Evolutionary conservation across 2,113 vertebrate species (phyloP).

Genomic region (Psittacus erithacus): DNA sequence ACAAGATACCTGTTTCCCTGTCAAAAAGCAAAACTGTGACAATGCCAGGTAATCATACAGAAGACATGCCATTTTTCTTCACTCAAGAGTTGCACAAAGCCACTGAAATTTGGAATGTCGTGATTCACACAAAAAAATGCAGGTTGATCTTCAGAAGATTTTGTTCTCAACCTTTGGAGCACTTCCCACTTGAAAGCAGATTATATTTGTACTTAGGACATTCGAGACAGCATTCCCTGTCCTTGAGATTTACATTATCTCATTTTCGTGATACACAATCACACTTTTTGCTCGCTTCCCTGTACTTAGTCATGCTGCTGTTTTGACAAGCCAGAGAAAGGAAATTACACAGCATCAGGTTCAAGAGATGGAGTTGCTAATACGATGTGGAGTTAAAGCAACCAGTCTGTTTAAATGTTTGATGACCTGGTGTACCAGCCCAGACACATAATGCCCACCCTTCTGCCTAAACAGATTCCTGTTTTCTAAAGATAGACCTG

Average conservation of each 20-base stretch:
- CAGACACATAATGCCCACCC: not conserved
- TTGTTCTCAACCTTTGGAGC: slow-evolving; percentile 22
- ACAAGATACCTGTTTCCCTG: not conserved
- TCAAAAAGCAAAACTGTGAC: not conserved
- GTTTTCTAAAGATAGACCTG: not conserved
- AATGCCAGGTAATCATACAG: not conserved
- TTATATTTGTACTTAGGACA: not conserved
- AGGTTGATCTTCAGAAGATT: not conserved
- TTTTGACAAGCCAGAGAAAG: not conserved
- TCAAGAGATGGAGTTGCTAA: not conserved
- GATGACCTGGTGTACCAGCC: not conserved
- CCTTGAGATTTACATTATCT: not conserved
- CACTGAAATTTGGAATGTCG: not conserved
- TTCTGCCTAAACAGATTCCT: not conserved
- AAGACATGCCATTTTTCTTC: not conserved
- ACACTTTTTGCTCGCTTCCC: not conserved
- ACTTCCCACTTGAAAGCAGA: slow-evolving; percentile 18
- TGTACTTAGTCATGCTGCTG: not conserved
- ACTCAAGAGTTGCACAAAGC: not conserved
- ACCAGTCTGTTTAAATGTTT: not conserved
- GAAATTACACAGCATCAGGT: not conserved
- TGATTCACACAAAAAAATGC: not conserved
- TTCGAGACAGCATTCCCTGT: not conserved
- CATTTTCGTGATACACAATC: not conserved
- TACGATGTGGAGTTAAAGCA: not conserved